Evolutionary conservation across 2,113 vertebrate species (phyloP), one percentile per base, ranked within the genome.

Genomic region (Odontesthes bonariensis): DNA sequence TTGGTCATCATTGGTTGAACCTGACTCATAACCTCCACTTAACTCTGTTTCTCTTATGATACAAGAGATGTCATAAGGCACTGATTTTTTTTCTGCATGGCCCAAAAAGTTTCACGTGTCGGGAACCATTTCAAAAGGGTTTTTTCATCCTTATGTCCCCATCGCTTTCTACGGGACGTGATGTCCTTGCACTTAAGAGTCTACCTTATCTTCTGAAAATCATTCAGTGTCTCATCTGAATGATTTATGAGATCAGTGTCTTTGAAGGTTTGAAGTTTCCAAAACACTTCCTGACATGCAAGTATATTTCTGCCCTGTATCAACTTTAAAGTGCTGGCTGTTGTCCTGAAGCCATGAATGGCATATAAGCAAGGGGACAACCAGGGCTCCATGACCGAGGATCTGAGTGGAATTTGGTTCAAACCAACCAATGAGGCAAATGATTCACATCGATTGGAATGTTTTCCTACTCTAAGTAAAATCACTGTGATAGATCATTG

Each of bases 311-410:
- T 81, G 62, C 60, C 44, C 58, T 80, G 79, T 78, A 86, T 86
- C 81, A 73, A 73, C 72, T 86, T 85, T 81, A 86, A 87, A 88
- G 77, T 81, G 64, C 55, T 82, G 81, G 68, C 78, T 76, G 46
- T 52, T 59, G 53, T 76, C 69, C 75, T 59, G 78, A 67, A 79
- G 76, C 53, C 82, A 75, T 52, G 60, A 71, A 74, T 64, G 78
- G 67, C 80, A 71, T 54, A 57, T 55, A 64, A 81, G 70, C 49
- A 71, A 60, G 58, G 61, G 81, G 79, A 52, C 58, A 31, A 55
- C 22, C 33, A 46, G n/a, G 5, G 35, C 49, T 77, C 31, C 42
- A 31, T 10, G 54, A 75, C 81, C 42, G 33, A 12, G 33, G 27
- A 61, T 62, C 19, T 20, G 38, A 72, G 56, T 61, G 58, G 56